Conservation (phyloP, 2,888 invertebrate species). For the Lithophane leautieri region DNA sequence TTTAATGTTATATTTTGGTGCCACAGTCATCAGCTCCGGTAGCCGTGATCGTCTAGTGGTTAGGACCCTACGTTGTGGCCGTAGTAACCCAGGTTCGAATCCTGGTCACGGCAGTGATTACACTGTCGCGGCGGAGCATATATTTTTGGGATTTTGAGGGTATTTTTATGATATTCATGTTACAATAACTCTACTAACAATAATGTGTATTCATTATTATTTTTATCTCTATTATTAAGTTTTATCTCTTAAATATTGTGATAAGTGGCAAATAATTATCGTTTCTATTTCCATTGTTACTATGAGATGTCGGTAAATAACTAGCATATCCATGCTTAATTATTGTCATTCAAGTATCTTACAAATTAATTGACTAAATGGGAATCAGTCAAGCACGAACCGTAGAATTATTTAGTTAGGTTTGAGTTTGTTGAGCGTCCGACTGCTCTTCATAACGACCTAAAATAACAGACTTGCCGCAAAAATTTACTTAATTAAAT, state of each 20-base stretch:
- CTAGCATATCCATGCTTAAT: neutral
- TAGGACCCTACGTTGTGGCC: conserved; percentile 95
- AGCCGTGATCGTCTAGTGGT: conserved; percentile 84
- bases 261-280: neutral
- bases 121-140: conserved; percentile 73
- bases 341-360: neutral
- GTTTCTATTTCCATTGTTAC: neutral
- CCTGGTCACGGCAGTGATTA: conserved; percentile 92
- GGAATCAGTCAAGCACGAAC: no score
- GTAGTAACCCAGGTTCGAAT: conserved; percentile 94
- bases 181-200: neutral
- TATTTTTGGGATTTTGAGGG: conserved; percentile 31
- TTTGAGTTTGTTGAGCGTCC: neutral
- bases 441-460: neutral
- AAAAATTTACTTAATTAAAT: neutral
- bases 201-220: neutral
- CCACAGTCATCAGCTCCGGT: conserved; percentile 68
- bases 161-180: neutral
- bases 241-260: conserved; percentile 4
- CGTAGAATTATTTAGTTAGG: neutral
- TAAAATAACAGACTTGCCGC: neutral
- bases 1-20: conserved; percentile 20
- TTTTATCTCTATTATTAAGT: no score
- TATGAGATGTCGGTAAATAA: neutral
- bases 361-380: neutral